Evolutionary conservation across 1,140 invertebrate genomes (phyloP).

Genomic region (Magallana angulata): DNA sequence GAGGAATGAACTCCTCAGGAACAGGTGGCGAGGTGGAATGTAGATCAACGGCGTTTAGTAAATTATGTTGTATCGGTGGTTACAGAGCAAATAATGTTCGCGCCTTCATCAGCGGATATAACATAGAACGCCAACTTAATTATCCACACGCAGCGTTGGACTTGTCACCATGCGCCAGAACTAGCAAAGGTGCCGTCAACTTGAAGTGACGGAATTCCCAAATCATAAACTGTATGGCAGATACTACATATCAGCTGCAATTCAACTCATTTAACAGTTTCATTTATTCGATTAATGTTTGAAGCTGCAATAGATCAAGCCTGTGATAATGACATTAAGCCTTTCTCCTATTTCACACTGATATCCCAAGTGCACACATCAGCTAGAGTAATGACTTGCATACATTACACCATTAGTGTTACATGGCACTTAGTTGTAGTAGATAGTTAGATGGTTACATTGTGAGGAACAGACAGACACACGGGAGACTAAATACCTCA

Average conservation of each 20-base stretch:
- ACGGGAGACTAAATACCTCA: too few relatives aligned
- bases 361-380: neutral
- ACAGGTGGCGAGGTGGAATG: too few relatives aligned
- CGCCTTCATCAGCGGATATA: too few relatives aligned
- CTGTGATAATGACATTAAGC: neutral
- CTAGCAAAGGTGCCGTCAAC: neutral
- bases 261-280: slow-evolving; percentile 26
- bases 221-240: slow-evolving; percentile 16
- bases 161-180: neutral
- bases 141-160: neutral
- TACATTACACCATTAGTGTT: too few relatives aligned
- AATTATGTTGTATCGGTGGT: too few relatives aligned
- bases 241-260: neutral
- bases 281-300: slow-evolving; percentile 29
- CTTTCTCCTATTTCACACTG: neutral
- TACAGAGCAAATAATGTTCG: too few relatives aligned
- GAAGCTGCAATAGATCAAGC: neutral
- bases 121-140: neutral
- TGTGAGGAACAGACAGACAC: too few relatives aligned
- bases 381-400: neutral
- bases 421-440: too few relatives aligned
- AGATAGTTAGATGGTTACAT: too few relatives aligned
- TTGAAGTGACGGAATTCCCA: neutral
- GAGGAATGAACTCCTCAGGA: too few relatives aligned
- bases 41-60: neutral